phyloP scores from a whole-genome alignment of 2,888 invertebrate species.

The Parochlus steinenii region DNA sequence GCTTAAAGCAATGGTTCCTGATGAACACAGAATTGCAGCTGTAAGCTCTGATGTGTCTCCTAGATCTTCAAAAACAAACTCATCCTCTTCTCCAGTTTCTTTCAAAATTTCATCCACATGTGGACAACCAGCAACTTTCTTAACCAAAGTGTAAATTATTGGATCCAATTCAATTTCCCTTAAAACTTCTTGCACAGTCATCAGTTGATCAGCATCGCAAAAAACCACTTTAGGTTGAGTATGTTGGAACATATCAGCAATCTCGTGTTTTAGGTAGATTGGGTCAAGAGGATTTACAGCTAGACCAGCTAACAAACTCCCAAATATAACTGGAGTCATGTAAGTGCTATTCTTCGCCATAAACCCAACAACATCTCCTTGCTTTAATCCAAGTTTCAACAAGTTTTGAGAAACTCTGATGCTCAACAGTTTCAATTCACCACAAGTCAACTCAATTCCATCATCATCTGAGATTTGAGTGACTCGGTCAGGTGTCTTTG shows the following conservation, averaged over 20 bases:
- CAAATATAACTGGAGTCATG: constrained; percentile 19
- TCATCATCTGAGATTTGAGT: constrained; percentile 11
- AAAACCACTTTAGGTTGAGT: constrained; percentile 8
- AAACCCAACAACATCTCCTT: constrained; percentile 19
- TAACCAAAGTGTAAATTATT: constrained; percentile 3
- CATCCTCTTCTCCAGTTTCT: too few relatives aligned
- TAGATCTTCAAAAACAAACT: too few relatives aligned
- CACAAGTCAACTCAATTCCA: constrained; percentile 7
- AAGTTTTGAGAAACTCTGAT: constrained; percentile 13
- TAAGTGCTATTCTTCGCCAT: constrained; percentile 23
- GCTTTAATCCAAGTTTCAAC: constrained; percentile 13
- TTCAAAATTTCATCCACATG: constrained; percentile 3
- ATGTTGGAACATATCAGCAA: constrained; percentile 5
- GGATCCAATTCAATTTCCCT: constrained; percentile 2
- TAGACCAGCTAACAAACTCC: constrained; percentile 21
- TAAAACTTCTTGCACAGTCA: constrained; percentile 4
- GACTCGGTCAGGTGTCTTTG: constrained; percentile 3
- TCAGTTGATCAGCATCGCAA: constrained; percentile 4
- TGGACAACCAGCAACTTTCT: constrained; percentile 7
- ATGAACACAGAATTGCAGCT: neutral
- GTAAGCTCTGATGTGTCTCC: neutral
- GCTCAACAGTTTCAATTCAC: constrained; percentile 5
- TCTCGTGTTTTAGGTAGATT: constrained; percentile 7
- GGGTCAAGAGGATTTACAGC: constrained; percentile 22
- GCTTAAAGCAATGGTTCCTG: neutral